Evolutionary conservation across 2,888 invertebrate genomes (phyloP), one percentile per base, ranked within the genome.

Genomic region (Marronus borbonicus): DNA sequence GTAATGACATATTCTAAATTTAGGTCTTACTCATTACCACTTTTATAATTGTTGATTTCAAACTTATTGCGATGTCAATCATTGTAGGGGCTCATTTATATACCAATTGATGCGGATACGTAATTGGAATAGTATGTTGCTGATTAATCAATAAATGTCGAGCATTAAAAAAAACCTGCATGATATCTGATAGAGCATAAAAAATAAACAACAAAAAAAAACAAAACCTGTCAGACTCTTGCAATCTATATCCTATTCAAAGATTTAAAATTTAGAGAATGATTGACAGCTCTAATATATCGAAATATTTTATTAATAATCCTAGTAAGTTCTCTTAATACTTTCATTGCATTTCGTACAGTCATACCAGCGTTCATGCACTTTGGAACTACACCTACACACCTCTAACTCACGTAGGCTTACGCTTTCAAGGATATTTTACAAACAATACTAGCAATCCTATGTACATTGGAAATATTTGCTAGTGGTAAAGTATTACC

Each of bases 1-100:
- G 31, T 62, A 62, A 62, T 28, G 62, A 44, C 7, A 8, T 62
- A 17, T n/a, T 66, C 65, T 66, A 66, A 66, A 66, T 66, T 66
- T 66, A 66, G 20, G 17, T 44, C 65, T 66, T 66, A 66, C 39
- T 66, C 65, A 65, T 65, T 66, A 44, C 7, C 49, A 3, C 10
- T 65, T 17, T 39, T 64, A 36, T 39, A 1, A 65, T 39, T 66
- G 44, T 20, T 66, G 44, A 44, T 39, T 44, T 44, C 1, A 0
- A 20, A 58, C 55, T 58, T 20, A 58, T 58, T 20, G 39, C 17
- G 14, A 20, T 44, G 65, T 66, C 65, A 66, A 66, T 66, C 65
- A 66, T 39, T 36, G 31, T 36, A 36, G 31, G 5, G 31, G 5
- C 31, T 36, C 12, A 1, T 44, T 44, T 44, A 44, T 44, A 12